Evolutionary conservation across 2,797 vertebrate genomes (phyloP), one percentile per base, ranked within the genome.

Genomic region (Tragelaphus oryx): DNA sequence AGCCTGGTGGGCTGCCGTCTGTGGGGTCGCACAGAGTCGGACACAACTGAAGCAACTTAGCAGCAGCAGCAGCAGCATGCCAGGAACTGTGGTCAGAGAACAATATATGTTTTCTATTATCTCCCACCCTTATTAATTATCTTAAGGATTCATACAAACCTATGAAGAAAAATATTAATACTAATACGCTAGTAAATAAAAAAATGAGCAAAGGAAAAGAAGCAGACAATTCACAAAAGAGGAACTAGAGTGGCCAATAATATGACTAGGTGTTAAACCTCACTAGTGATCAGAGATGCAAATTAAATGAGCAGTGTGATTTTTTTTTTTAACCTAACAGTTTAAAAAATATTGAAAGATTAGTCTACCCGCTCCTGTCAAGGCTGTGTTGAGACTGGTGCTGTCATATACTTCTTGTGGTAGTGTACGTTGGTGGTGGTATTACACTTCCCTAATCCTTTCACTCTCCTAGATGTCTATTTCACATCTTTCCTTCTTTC

Each of bases 91-190:
- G 2, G 17, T 26, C 87, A 89, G n/a, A 79, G 75, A 89, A 48
- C 46, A 80, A 37, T 80, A 52, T 79, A 22, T 79, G 20, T 65
- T 65, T 80, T 89, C 46, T 80, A 4, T 80, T 89, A 24, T 80
- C 26, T 89, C 33, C 54, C 33, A 65, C 30, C 50, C 6, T 94
- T 82, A 89, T 37, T 91, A 76, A 89, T 37, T 91, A 76, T 78
- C 65, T 78, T 82, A 91, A 87, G 55, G 90, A 87, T 71, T 74
- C 62, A 76, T 87, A 84, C 8, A 81, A 78, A 92, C 16, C 54
- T 89, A 68, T 48, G 52, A 93, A 96, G 54, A 55, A 74, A 97
- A 88, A 85, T 91, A 80, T 60, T 89, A 76, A 60, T 93, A 87
- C 68, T 89, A 76, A 68, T 95, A 41, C 11, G 12, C 28, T 46